Percentiles rank a stretch among this genome's conserved stretches.
Conservation (phyloP, 1,140 invertebrate genomes). For the Muscidifurax raptorellus region DNA sequence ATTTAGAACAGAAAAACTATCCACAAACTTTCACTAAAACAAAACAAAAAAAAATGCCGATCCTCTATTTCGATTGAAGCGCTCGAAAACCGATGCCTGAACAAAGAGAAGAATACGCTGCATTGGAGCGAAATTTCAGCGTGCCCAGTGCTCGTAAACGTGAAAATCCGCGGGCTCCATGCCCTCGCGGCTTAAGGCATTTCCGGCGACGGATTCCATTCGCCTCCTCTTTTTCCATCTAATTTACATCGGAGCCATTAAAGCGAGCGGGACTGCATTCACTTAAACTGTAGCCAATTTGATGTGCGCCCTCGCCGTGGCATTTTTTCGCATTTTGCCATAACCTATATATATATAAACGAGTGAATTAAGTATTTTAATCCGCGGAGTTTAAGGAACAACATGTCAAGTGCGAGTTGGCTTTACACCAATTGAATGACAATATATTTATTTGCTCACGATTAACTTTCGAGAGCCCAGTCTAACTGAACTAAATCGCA, state of each 20-base stretch:
- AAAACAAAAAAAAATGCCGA: not conserved
- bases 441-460: no score
- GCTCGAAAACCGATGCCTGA: not conserved
- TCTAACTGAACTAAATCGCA: no score
- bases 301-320: constrained; percentile 28
- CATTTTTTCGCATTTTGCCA: constrained; percentile 28
- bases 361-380: no score
- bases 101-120: not conserved
- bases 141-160: constrained; percentile 32
- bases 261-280: constrained; percentile 37
- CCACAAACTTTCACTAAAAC: no score
- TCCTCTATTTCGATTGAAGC: not conserved
- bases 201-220: constrained; percentile 40
- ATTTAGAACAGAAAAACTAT: no score
- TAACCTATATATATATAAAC: no score
- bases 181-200: constrained; percentile 17
- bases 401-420: no score
- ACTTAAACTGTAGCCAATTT: constrained; percentile 57
- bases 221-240: constrained; percentile 53
- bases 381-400: no score
- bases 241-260: constrained; percentile 62
- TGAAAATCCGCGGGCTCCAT: constrained; percentile 32
- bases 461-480: no score
- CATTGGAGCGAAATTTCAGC: not conserved
- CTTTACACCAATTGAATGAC: no score